A percentile compares a stretch with the other conserved stretches of the same genome.
Conservation (phyloP, 2,797 vertebrate species). For the Coregonus sp. region DNA sequence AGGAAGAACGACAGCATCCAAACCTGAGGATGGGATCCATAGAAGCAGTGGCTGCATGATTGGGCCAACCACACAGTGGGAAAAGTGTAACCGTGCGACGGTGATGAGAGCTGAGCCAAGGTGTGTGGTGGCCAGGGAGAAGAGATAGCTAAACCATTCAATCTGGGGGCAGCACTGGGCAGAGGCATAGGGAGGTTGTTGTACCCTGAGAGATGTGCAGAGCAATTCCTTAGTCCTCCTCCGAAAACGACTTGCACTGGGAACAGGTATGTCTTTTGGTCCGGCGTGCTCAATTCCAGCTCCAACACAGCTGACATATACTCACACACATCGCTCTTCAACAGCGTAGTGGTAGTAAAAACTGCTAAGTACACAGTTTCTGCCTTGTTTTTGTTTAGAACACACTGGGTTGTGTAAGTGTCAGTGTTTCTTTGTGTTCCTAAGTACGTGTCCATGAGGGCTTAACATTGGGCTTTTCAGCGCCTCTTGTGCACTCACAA, state of each 20-base stretch:
- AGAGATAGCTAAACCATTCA: not conserved
- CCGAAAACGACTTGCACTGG: not conserved
- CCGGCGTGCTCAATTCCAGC: not conserved
- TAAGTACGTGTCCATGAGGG: not conserved
- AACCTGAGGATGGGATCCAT: not conserved
- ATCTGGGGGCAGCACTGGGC: not conserved
- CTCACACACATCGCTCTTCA: not conserved
- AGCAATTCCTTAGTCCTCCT: not conserved
- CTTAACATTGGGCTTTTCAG: conserved; percentile 27
- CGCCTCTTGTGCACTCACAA: conserved; percentile 41
- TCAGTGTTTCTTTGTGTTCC: conserved; percentile 8
- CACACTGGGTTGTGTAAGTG: not conserved
- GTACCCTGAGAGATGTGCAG: not conserved
- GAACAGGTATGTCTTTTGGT: not conserved
- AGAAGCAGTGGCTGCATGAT: not conserved
- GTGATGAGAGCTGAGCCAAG: not conserved
- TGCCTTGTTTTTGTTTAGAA: not conserved
- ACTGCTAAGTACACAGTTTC: not conserved
- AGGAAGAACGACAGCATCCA: not conserved
- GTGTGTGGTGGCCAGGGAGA: not conserved
- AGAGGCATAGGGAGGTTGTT: not conserved
- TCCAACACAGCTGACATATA: not conserved
- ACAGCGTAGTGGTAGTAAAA: not conserved
- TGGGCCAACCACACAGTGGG: not conserved
- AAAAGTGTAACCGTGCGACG: not conserved